Percentiles rank a stretch among this genome's conserved stretches.
Conservation (phyloP, 2,888 invertebrate species). For the Hofmannophila pseudospretella region DNA sequence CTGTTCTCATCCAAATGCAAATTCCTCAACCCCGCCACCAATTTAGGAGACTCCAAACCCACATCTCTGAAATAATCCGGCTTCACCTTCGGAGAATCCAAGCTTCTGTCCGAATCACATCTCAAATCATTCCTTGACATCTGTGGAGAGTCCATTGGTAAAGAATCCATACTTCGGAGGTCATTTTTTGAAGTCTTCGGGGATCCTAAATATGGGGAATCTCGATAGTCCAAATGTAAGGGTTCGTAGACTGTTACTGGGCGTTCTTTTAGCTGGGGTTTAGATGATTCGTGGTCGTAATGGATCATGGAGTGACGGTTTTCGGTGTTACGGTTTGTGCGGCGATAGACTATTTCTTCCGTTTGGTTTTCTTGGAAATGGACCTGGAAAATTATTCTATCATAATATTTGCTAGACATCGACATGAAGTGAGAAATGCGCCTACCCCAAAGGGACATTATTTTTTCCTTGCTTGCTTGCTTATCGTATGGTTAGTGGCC, state of each 20-base stretch:
- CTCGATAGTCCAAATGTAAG: constrained; percentile 62
- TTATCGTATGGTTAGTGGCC: no score
- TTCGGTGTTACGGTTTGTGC: constrained; percentile 56
- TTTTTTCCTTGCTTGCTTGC: no score
- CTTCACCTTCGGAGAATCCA: constrained; percentile 65
- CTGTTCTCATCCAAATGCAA: constrained; percentile 65
- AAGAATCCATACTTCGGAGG: constrained; percentile 59
- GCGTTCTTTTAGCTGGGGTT: constrained; percentile 61
- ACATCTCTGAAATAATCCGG: constrained; percentile 60
- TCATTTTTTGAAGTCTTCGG: constrained; percentile 65
- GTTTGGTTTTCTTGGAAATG: constrained; percentile 62
- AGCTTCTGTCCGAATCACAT: constrained; percentile 61
- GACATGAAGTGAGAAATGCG: no score
- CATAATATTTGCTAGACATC: no score
- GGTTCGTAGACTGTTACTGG: constrained; percentile 69
- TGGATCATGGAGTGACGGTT: constrained; percentile 75
- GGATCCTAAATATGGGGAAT: constrained; percentile 59
- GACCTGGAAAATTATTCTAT: constrained; percentile 53
- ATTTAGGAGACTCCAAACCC: constrained; percentile 57
- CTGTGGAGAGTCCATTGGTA: constrained; percentile 66
- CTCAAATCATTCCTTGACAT: constrained; percentile 59
- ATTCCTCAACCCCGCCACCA: constrained; percentile 62
- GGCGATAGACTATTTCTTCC: constrained; percentile 58
- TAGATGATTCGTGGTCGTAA: constrained; percentile 62
- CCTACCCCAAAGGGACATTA: no score